phyloP scores from a whole-genome alignment of 37 sponge, comb jelly and placozoan species.

The Spongia lamella region DNA sequence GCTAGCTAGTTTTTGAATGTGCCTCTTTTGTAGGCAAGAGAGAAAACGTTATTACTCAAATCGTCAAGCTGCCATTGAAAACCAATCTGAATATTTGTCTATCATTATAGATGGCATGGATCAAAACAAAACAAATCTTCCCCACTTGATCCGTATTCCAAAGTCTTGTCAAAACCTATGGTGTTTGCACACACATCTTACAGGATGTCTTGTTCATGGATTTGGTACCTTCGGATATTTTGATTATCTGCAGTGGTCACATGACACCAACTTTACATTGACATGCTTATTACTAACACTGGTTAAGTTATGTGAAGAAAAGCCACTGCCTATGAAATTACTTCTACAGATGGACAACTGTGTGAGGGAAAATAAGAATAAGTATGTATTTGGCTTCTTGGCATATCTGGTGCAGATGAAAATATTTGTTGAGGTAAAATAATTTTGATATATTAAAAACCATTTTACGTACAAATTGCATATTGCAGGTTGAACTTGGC shows the following conservation, averaged over 20 bases:
- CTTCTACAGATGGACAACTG: slow-evolving; percentile 3
- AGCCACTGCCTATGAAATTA: slow-evolving; percentile 4
- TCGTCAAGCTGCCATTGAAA: no score
- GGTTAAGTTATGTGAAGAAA: no score
- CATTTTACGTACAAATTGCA: background rate
- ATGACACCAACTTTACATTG: slow-evolving; percentile 63
- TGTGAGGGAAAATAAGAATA: slow-evolving; percentile 13
- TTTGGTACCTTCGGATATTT: slow-evolving; percentile 7
- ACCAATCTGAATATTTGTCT: no score
- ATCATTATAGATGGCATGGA: slow-evolving; percentile 63
- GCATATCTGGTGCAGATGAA: slow-evolving; percentile 4
- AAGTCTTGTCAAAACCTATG: slow-evolving; percentile 51
- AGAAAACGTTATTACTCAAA: no score
- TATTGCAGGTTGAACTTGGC: background rate
- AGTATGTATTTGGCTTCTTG: background rate
- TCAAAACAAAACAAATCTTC: slow-evolving; percentile 37
- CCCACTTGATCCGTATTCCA: slow-evolving; percentile 1
- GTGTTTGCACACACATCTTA: slow-evolving; percentile 41
- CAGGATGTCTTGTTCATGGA: slow-evolving; percentile 31
- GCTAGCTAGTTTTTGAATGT: no score
- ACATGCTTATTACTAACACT: no score
- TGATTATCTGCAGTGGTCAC: slow-evolving; percentile 40
- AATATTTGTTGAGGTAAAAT: slow-evolving; percentile 11
- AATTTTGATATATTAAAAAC: background rate
- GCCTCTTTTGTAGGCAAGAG: no score